Evolutionary conservation across 2,888 invertebrate genomes (phyloP), one percentile per base, ranked within the genome.

Genomic region (Troilus luridus): DNA sequence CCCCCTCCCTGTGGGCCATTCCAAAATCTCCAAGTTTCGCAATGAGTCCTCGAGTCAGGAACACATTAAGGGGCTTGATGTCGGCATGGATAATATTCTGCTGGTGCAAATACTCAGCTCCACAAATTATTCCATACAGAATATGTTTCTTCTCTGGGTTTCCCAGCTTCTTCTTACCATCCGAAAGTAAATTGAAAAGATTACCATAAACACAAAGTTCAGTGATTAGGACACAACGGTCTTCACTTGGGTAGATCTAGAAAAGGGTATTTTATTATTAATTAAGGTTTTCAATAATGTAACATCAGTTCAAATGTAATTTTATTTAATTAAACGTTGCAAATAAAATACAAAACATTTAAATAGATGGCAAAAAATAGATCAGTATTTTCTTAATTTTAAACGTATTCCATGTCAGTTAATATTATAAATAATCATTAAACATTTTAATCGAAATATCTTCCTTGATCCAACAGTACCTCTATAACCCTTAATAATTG

Each of bases 11-110:
- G 24, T 88, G 88, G 62, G 88, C 88, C 88, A 88, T 88, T 24
- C 88, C 88, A 41, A 88, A 88, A 12, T 88, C 88, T 27, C 88
- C 88, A 21, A 88, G 88, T 21, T 88, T 88, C 11, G 88, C 88
- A 19, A 60, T 56, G 2, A 88, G 88, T 5, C 88, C 88, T 5
- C 62, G 24, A 0, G 88, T 62, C 62, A 88, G 27, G 59, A 88
- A 88, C 12, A 88, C 88, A 27, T 88, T 88, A 12, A 88, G 88
- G 5, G 88, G 88, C 58, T 88, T 88, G 60, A 88, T 88, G 59
- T 88, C 88, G 19, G 60, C 88, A 27, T 88, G 88, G 62, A 88
- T 58, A 58, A 88, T 60, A n/a, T n/a, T 12, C 21, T 88, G 41
- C 3, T 59, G 17, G 59, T 88, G 88, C 19, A 88, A n/a, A 41